Evolutionary conservation across 2,888 invertebrate genomes (phyloP).

Genomic region (Isotomurus palustris): DNA sequence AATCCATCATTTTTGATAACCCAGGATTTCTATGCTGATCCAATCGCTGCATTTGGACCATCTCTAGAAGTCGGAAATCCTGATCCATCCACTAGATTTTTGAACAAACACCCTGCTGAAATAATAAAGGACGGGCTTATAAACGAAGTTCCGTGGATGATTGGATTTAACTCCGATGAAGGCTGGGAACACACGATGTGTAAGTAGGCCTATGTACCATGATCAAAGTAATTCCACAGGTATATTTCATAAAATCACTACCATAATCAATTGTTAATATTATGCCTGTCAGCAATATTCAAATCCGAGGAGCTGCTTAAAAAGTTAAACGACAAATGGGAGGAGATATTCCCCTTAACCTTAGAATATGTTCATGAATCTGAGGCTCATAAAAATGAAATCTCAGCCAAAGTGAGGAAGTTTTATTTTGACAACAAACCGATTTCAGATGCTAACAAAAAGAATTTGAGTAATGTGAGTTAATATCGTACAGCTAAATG

Average conservation of each 20-base stretch:
- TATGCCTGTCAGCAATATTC: constrained; percentile 9
- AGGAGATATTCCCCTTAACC: constrained; percentile 20
- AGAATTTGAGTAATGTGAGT: constrained; percentile 28
- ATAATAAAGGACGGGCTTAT: constrained; percentile 20
- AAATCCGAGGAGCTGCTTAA: constrained; percentile 6
- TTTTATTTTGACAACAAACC: constrained; percentile 26
- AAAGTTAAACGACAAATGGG: constrained; percentile 25
- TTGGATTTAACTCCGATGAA: constrained; percentile 28
- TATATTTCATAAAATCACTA: not conserved
- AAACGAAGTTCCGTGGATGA: constrained; percentile 32
- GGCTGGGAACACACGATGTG: constrained; percentile 29
- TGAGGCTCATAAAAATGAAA: constrained; percentile 10
- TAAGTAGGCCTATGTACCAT: not conserved
- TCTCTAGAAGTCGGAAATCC: constrained; percentile 23
- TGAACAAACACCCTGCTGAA: constrained; percentile 16
- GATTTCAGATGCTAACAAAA: constrained; percentile 13
- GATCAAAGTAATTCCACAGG: too few relatives aligned
- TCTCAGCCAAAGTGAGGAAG: constrained; percentile 18
- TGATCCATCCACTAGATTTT: constrained; percentile 17
- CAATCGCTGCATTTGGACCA: constrained; percentile 33
- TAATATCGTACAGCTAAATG: not conserved
- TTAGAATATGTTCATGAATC: constrained; percentile 24
- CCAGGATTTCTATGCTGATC: constrained; percentile 30
- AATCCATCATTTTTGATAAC: too few relatives aligned
- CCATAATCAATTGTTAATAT: not conserved